Evolutionary conservation across 2,888 invertebrate genomes (phyloP).

Genomic region (Scaptomyza reducta): DNA sequence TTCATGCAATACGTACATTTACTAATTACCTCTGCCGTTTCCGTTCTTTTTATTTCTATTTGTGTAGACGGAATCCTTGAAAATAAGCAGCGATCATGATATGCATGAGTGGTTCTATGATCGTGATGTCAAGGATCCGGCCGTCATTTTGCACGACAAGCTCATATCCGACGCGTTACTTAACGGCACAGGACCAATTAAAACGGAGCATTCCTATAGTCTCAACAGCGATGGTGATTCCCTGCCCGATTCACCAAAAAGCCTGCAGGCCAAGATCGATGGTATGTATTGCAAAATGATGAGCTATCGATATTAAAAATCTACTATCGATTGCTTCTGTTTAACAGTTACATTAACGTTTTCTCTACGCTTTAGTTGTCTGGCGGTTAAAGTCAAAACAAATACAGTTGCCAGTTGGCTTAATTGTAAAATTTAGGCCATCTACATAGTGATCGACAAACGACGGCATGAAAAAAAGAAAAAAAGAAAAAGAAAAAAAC

Average conservation of each 20-base stretch:
- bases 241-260: slow-evolving; percentile 88
- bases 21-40: slow-evolving; percentile 61
- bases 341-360: slow-evolving; percentile 39
- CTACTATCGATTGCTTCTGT: slow-evolving; percentile 40
- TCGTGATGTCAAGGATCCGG: slow-evolving; percentile 87
- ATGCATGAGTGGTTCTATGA: slow-evolving; percentile 89
- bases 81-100: slow-evolving; percentile 87
- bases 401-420: slow-evolving; percentile 74
- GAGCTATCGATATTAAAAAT: slow-evolving; percentile 33
- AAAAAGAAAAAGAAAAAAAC: slow-evolving; percentile 33
- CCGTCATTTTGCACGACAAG: slow-evolving; percentile 93
- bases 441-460: slow-evolving; percentile 58
- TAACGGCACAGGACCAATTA: slow-evolving; percentile 90
- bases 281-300: slow-evolving; percentile 84
- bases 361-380: slow-evolving; percentile 20
- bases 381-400: slow-evolving; percentile 42
- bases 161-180: slow-evolving; percentile 89
- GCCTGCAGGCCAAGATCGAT: slow-evolving; percentile 89
- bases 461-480: slow-evolving; percentile 18
- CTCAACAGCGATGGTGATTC: slow-evolving; percentile 90
- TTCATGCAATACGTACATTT: slow-evolving; percentile 61
- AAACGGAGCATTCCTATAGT: slow-evolving; percentile 97
- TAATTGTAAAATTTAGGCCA: slow-evolving; percentile 68
- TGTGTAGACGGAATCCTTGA: slow-evolving; percentile 88
- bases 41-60: slow-evolving; percentile 61